Base-by-base conservation (phyloP, 2,113 vertebrate species). In the Malurus elegans region DNA sequence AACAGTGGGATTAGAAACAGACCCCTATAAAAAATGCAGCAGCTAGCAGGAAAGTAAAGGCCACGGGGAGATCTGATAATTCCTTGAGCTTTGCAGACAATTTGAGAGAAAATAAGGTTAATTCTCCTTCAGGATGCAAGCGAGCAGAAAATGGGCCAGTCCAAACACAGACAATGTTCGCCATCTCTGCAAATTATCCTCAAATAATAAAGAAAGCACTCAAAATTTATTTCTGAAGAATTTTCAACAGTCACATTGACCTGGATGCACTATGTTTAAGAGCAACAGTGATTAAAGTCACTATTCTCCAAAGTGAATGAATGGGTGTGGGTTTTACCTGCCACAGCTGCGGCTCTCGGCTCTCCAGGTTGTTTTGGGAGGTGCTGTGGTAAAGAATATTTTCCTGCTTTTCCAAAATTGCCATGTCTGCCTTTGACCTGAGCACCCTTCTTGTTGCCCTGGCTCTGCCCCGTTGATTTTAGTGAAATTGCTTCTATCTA, bases 71-170 rank as follows among this genome's bases (percentile, higher is more conserved):
- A 70, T 50, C 28, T 8, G 34, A 73, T 18, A 23, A 66, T 58
- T 84, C 65, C 56, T 50, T 66, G 32, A 86, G 47, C 56, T 92
- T 62, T 50, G 47, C 1, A 2, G 56, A 54, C 32, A 74, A 47
- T 58, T 20, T 70, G 81, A 95, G 45, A 72, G 64, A 24, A 36
- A 36, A 80, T 71, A 78, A 86, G 29, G 45, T 70, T 80, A 73
- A 86, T 78, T 66, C 51, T 78, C 72, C 75, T 90, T 88, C 72
- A 70, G 38, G 51, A 47, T 74, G 83, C 47, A 89, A 36, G 60
- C 16, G 24, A 83, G 92, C 60, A 91, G 65, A 89, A 92, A 92
- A 89, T 70, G 67, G 54, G 25, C 25, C 48, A 34, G 45, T 58
- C 29, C 72, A 88, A 92, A 88, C 5, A 40, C 29, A 50, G 0